These are phyloP conservation scores for Calcarius ornatus DNA, from an alignment of 2,113 vertebrate species.

Conservation along the genomic window DNA sequence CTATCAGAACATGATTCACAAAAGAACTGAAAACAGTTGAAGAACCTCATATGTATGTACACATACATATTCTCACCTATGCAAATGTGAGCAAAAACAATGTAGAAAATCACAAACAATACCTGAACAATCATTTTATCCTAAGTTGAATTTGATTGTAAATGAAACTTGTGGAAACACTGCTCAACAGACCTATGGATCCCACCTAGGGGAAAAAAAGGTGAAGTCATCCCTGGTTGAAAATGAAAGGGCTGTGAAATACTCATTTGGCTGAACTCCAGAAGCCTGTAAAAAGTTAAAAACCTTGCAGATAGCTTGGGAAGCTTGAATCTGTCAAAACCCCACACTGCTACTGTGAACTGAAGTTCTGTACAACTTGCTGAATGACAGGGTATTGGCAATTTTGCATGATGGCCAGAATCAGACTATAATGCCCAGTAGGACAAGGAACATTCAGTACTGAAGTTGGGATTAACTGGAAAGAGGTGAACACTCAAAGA, in stretches of 20 bases:
- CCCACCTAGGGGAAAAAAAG: background rate
- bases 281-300: background rate
- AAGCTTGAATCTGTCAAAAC: background rate
- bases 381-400: background rate
- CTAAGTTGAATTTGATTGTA: background rate
- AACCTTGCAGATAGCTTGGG: background rate
- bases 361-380: background rate
- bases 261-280: background rate
- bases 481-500: background rate
- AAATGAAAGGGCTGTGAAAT: background rate
- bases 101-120: background rate
- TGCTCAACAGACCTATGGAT: background rate
- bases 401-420: background rate
- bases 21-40: background rate
- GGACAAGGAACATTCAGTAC: background rate
- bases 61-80: background rate
- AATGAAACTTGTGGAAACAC: background rate
- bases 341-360: background rate
- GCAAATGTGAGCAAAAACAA: background rate
- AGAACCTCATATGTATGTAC: background rate
- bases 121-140: background rate
- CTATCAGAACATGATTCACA: background rate
- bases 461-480: background rate
- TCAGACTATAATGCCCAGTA: background rate
- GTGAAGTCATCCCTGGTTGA: background rate